Evolutionary conservation across 2,113 vertebrate genomes (phyloP), one percentile per base, ranked within the genome.

Genomic region (Thomomys bottae): DNA sequence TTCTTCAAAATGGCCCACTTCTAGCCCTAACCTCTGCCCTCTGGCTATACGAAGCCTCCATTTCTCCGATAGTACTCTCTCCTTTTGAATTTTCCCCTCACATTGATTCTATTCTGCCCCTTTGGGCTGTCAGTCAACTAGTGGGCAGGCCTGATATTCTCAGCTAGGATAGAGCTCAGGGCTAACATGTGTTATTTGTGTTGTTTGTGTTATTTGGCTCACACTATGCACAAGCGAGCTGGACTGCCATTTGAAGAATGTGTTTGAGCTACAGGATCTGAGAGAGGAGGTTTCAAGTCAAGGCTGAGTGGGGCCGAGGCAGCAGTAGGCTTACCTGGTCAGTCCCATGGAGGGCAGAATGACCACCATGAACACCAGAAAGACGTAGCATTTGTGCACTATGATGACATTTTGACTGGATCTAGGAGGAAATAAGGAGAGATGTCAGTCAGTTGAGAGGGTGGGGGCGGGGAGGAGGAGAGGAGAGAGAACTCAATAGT

Each of bases 331-430:
- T 15, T 59, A 99, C 99, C 99, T 99, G 96, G 98, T 98, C 66
- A 99, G 98, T 49, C 99, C 99, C 91, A 99, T 98, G 0, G 99
- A 99, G 59, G 99, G 99, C 94, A 99, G 98, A 95, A 99, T 98
- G 97, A 99, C 98, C 89, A 99, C 99, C 99, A 99, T 99, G 96
- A 99, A 99, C 83, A 99, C 98, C 96, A 99, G 96, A 84, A 99
- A 98, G 88, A 99, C 97, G 94, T 99, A 99, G 96, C 99, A 99
- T 95, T 99, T 99, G 97, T 99, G 98, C 98, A 99, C 99, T 6
- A 99, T 99, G 79, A 98, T 97, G 96, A 99, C 98, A 96, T 99
- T 99, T 97, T 99, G 98, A 96, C 95, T 98, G 0, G 99, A 99
- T 91, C 99, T 99, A 96, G 17, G 82, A 96, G 72, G 81, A 92